Base-by-base conservation (phyloP, 2,797 vertebrate genomes). In the Catharus ustulatus region DNA sequence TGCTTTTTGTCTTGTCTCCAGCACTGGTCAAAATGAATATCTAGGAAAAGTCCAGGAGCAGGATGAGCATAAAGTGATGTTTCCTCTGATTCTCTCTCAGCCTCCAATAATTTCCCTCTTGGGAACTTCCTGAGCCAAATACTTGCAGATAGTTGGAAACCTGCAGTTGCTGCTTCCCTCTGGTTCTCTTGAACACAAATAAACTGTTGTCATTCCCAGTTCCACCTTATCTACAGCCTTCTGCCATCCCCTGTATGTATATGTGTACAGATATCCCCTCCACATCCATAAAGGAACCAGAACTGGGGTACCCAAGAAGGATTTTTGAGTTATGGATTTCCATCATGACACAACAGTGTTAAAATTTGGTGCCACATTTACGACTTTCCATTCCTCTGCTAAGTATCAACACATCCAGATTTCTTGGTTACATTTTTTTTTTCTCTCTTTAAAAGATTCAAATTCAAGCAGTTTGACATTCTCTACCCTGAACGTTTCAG, bases 401-500 rank as follows among this genome's bases (percentile, higher is more conserved):
- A 82, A 86, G 40, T 9, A 45, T 14, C 59, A 18, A 38, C 16
- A 5, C 54, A 57, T 32, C 79, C 36, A 15, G 64, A 63, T 38
- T 71, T 73, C 83, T 79, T 78, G 7, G n/a, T 84, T 93, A 61
- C 46, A 30, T 52, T 87, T 93, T 26, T 74, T 92, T 95, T 91
- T 91, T 91, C 90, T 48, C 77, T 76, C 84, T 82, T 91, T 54
- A 51, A 55, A 91, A 82, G 21, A 84, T 63, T 86, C 74, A 87
- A 32, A 94, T 95, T 84, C 63, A 76, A 87, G 69, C 78, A 78
- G 86, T 81, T 74, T 93, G 89, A 95, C 89, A 89, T 95, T 95
- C 96, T 84, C 93, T 92, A 93, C 68, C 48, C 86, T 54, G 88
- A 75, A 69, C 57, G 24, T 91, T 95, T 92, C 90, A 95, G 61